Base-by-base conservation (phyloP, 2,888 invertebrate species). In the Eupithecia subfuscata region DNA sequence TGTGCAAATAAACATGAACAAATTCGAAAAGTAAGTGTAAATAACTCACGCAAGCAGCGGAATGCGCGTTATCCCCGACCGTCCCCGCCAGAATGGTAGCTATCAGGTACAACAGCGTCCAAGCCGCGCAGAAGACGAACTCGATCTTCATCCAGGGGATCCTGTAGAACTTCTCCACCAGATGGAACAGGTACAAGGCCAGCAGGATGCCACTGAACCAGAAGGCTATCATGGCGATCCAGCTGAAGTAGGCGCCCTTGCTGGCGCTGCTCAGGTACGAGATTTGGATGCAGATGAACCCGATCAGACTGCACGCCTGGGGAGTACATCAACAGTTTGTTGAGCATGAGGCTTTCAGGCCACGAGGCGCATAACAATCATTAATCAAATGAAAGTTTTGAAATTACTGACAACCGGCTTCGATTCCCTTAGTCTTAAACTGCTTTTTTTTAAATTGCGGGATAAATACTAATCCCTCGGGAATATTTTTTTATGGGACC, bases 111-210 rank as follows among this genome's bases (percentile, higher is more conserved):
- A 97, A 96, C 67, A 97, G 87, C 1, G 96, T 95, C 97, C 97
- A 97, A 12, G 97, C 79, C 11, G 95, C 95, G 87, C 97, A 97
- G 92, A 96, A 98, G 3, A 95, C 92, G 79, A 98, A 96, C 94
- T 98, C 98, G 80, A 97, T 96, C 91, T 96, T 97, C 76, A 98
- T 92, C 98, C 98, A 98, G 3, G 98, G 98, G 83, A 98, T 97
- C 91, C 96, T 97, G 89, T 96, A 97, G 87, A 97, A 96, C 90
- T 97, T 97, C 92, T 98, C 98, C 78, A 98, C 95, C 40, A 98
- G 95, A 88, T 98, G 98, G 91, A 98, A 98, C 78, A 98, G 88
- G 89, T 98, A 98, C 76, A 98, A 95, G 1, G 96, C 96, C 22
- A 98, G 95, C 71, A 98, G 92, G 80, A 97, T 96, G 56, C 97